phyloP scores from a whole-genome alignment of 30 jellyfish, hydroid and myxozoan species.

The Sanderia malayensis region DNA sequence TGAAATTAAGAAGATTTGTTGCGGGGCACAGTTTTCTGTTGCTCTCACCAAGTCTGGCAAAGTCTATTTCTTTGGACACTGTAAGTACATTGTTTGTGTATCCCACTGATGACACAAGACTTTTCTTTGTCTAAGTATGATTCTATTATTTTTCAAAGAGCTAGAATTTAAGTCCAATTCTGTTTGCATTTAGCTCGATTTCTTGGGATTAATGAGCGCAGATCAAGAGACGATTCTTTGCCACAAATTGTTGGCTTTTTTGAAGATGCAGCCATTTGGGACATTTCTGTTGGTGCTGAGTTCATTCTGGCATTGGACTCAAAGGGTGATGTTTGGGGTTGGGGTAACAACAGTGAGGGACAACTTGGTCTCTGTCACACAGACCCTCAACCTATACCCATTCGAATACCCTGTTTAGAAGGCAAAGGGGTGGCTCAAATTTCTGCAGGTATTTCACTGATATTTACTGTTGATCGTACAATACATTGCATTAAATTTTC shows the following conservation, averaged over 20 bases:
- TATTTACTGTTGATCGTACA: too few species aligned
- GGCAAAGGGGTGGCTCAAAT: slow-evolving; percentile 70
- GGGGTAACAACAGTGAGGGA: slow-evolving; percentile 86
- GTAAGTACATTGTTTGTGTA: slow-evolving; percentile 53
- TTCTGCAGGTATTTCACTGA: slow-evolving; percentile 95
- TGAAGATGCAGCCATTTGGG: slow-evolving; percentile 60
- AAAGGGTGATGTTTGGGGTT: slow-evolving; percentile 73
- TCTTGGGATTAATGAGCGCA: neutral
- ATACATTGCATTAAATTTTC: too few species aligned
- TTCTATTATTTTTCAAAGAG: too few species aligned
- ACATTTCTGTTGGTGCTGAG: slow-evolving; percentile 82
- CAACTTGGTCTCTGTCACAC: slow-evolving; percentile 82
- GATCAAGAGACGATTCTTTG: neutral
- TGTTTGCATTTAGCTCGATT: too few species aligned
- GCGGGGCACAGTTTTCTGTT: slow-evolving; percentile 84
- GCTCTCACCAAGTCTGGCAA: slow-evolving; percentile 71
- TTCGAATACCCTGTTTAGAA: slow-evolving; percentile 28
- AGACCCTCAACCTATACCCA: slow-evolving; percentile 70
- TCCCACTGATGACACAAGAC: too few species aligned
- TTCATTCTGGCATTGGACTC: slow-evolving; percentile 77
- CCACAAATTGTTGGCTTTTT: slow-evolving; percentile 65
- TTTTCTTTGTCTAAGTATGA: too few species aligned
- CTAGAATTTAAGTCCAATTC: too few species aligned
- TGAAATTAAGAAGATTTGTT: slow-evolving; percentile 74
- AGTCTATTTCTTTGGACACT: slow-evolving; percentile 75